Conservation (phyloP, 1,140 invertebrate species). For the Nomia melanderi region DNA sequence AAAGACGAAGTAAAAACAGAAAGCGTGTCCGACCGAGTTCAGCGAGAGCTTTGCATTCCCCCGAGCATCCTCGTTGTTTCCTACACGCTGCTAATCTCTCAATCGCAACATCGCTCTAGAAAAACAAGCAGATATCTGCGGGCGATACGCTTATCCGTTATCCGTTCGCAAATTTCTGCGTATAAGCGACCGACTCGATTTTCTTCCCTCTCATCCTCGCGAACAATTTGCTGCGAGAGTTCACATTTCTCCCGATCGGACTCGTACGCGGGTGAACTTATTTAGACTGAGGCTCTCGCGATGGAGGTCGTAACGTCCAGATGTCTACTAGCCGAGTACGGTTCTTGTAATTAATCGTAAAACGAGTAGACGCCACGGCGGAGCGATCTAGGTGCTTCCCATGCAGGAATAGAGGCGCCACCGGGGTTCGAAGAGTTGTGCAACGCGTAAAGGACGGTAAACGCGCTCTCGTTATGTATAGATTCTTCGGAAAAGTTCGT, state of each 20-base stretch:
- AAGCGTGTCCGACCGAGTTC: slow-evolving; percentile 61
- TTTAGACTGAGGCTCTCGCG: too few relatives aligned
- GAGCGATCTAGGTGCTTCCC: not conserved
- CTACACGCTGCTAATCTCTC: not conserved
- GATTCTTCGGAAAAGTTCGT: slow-evolving; percentile 31
- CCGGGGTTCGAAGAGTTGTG: slow-evolving; percentile 48
- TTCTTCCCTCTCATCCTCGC: too few relatives aligned
- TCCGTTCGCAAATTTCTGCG: too few relatives aligned
- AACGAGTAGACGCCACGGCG: slow-evolving; percentile 33
- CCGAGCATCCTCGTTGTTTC: slow-evolving; percentile 19
- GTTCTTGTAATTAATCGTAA: slow-evolving; percentile 54
- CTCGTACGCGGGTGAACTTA: too few relatives aligned
- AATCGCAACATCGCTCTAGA: not conserved
- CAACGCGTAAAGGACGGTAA: slow-evolving; percentile 56
- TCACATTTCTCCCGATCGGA: too few relatives aligned
- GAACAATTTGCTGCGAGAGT: too few relatives aligned
- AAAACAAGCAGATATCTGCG: too few relatives aligned
- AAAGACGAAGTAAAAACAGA: slow-evolving; percentile 64
- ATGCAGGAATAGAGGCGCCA: slow-evolving; percentile 57
- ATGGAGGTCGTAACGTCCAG: slow-evolving; percentile 13
- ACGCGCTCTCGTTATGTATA: slow-evolving; percentile 49
- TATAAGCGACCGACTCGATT: too few relatives aligned
- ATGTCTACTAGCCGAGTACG: too few relatives aligned
- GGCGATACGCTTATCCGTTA: too few relatives aligned
- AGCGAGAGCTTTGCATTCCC: slow-evolving; percentile 53